phyloP scores from a whole-genome alignment of 2,113 vertebrate species.

The Cebus imitator region DNA sequence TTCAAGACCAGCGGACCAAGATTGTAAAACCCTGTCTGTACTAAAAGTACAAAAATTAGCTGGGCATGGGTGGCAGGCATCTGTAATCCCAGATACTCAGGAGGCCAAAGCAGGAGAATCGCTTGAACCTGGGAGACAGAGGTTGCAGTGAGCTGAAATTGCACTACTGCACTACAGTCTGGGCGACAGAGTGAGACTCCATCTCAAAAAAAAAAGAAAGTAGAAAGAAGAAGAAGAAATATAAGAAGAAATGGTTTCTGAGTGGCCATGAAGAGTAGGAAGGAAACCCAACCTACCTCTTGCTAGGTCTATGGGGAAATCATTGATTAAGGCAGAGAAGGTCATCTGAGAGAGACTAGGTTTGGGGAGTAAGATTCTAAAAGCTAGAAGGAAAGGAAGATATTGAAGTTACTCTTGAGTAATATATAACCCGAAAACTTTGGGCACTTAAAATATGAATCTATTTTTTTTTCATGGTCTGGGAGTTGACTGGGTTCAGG shows the following conservation, averaged over 20 bases:
- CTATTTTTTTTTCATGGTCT: not conserved
- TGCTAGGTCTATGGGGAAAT: not conserved
- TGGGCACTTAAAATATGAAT: not conserved
- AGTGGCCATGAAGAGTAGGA: no score
- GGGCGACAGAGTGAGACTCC: no score
- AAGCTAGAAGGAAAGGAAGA: not conserved
- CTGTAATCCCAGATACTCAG: no score
- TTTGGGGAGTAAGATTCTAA: not conserved
- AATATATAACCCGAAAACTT: not conserved
- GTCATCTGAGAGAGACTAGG: not conserved
- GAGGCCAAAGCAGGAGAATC: no score
- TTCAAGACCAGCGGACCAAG: not conserved
- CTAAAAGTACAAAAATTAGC: not conserved
- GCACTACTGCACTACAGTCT: no score
- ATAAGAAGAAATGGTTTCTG: no score
- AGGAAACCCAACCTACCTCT: not conserved
- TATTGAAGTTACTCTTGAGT: not conserved
- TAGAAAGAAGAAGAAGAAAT: no score
- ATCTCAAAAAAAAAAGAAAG: no score
- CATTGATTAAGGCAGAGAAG: not conserved
- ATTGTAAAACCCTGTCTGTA: not conserved
- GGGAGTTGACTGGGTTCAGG: not conserved
- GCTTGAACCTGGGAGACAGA: no score
- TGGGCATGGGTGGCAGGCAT: no score
- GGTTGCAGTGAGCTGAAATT: no score